phyloP scores from a whole-genome alignment of 2,888 invertebrate genomes.

The Stenichneumon culpator region DNA sequence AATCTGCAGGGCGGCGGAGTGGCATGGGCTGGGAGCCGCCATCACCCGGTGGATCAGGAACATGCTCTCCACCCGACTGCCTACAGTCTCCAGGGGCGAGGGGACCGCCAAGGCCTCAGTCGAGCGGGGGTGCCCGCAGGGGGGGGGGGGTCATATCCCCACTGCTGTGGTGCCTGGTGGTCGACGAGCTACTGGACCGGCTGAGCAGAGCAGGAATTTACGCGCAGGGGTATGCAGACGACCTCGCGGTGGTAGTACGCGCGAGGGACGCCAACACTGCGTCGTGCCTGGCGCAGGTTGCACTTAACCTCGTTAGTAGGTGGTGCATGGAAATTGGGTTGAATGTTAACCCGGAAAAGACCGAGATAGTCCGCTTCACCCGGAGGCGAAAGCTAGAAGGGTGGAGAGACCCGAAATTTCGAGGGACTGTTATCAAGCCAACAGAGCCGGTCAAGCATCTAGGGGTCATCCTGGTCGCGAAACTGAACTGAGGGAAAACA shows the following conservation, averaged over 20 bases:
- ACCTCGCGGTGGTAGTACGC: conserved; percentile 30
- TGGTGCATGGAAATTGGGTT: conserved; percentile 35
- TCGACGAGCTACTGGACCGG: conserved; percentile 29
- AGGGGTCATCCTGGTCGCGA: conserved; percentile 54
- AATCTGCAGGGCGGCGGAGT: conserved; percentile 24
- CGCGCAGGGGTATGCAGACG: conserved; percentile 43
- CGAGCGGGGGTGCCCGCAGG: conserved; percentile 7
- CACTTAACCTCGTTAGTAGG: conserved; percentile 9
- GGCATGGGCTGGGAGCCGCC: background rate
- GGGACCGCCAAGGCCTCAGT: background rate
- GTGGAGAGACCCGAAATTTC: conserved; percentile 10
- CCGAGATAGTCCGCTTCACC: conserved; percentile 37
- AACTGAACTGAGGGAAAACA: conserved; percentile 34
- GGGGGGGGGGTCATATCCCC: conserved; percentile 24
- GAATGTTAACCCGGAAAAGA: conserved; percentile 52
- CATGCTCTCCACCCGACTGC: conserved; percentile 21
- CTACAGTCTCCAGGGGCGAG: background rate
- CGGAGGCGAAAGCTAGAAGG: conserved; percentile 34
- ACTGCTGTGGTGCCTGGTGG: conserved; percentile 41
- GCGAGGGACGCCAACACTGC: conserved; percentile 26
- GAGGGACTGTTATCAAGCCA: background rate
- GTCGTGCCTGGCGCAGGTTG: background rate
- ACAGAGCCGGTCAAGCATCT: conserved; percentile 39
- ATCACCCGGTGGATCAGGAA: conserved; percentile 21
- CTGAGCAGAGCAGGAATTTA: conserved; percentile 23